A percentile compares a stretch with the other conserved stretches of the same genome.
Conservation (phyloP, 2,888 invertebrate species). For the Camponotus fellah region DNA sequence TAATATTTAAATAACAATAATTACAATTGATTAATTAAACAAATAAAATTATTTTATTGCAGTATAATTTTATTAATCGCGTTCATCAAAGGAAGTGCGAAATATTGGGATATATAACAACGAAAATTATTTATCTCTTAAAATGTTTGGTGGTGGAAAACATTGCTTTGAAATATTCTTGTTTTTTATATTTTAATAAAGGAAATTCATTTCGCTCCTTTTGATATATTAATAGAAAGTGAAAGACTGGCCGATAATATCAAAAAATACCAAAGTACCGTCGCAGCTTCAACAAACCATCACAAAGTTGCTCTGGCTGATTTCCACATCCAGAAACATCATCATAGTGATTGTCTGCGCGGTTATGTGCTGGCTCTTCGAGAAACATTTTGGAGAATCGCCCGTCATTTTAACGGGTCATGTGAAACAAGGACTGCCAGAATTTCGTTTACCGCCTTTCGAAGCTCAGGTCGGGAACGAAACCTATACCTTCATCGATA, state of each 20-base stretch:
- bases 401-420: conserved; percentile 91
- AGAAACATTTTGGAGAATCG: conserved; percentile 87
- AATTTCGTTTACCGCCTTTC: conserved; percentile 90
- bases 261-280: conserved; percentile 86
- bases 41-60: conserved; percentile 2
- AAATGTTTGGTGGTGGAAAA: background rate
- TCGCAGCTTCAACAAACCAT: conserved; percentile 85
- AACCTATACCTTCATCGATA: conserved; percentile 87
- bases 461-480: conserved; percentile 88
- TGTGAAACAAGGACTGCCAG: conserved; percentile 91
- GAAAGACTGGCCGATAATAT: conserved; percentile 88
- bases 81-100: background rate
- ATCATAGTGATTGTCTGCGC: conserved; percentile 91
- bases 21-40: background rate
- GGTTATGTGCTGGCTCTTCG: conserved; percentile 89
- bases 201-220: background rate
- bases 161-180: background rate
- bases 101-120: background rate
- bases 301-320: conserved; percentile 90
- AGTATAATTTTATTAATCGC: background rate
- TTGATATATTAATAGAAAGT: conserved; percentile 88
- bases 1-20: too few species aligned
- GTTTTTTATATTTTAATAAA: background rate
- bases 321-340: conserved; percentile 92
- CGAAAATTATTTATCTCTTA: background rate